Base-by-base conservation (phyloP, 2,113 vertebrate genomes). In the Misgurnus mizolepis region DNA sequence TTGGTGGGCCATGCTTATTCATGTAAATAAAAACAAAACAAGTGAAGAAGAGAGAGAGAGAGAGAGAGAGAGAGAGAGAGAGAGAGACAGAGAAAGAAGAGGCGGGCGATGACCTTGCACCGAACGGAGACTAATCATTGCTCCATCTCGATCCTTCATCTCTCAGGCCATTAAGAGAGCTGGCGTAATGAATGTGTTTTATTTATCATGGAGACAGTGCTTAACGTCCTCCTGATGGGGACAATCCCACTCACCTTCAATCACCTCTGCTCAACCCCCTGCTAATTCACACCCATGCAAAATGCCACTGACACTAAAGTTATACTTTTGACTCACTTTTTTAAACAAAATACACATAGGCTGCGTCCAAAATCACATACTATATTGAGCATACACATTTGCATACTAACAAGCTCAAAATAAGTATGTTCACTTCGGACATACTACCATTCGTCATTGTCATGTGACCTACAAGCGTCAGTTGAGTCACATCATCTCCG, bases 101-200 rank as follows among this genome's bases (percentile, higher is more conserved):
- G 70, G 67, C 56, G 50, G 17, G 17, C 34, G 55, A 34, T 47
- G 83, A 82, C 80, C 76, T 80, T 80, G 80, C 62, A 47, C 58
- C 53, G 18, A 81, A 62, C 66, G 4, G 50, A 79, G 69, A 79
- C 71, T 75, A 80, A 83, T 85, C 70, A 81, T 85, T 76, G 71
- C 68, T 55, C 77, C 58, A 81, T 85, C 79, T 80, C 62, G 65
- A 45, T 58, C 71, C 78, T 67, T 78, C 45, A 68, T 67, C 61
- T 80, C 12, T 53, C 49, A 64, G 41, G 40, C 66, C 81, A 73
- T 83, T 80, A 82, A 74, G 65, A 8, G 53, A 72, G 56, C 80
- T 53, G 67, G 77, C 43, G 53, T 82, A 82, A 84, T 85, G 82
- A 82, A 79, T 85, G 80, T 80, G 80, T 74, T 82, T 79, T 85